Base-by-base conservation (phyloP, 2,888 invertebrate genomes). In the Ectemnius cavifrons region DNA sequence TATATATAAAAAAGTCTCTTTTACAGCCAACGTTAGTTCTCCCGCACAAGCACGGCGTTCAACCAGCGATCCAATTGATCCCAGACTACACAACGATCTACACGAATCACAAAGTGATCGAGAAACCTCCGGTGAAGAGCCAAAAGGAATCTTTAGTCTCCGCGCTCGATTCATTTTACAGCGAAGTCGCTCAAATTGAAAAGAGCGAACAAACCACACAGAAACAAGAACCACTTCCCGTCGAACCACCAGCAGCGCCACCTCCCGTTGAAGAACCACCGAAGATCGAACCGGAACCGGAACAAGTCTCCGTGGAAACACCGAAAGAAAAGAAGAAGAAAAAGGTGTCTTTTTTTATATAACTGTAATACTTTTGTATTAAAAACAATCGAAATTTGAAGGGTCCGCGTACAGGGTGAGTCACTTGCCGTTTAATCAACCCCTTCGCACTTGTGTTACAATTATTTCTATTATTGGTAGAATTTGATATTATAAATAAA, bases 151-250 rank as follows among this genome's bases (percentile, higher is more conserved):
- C 90, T 13, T 84, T 93, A 13, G 91, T 89, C n/a, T 91, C 92
- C 0, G 93, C 92, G 14, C 87, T 94, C 66, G 92, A 93, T 87
- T 93, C 93, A 2, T 94, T 94, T 88, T 94, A 94, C 87, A 93
- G 92, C 4, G 94, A 94, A 81, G 92, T 94, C 46, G 94, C 93
- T 2, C 91, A 92, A 0, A 90, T 93, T 62, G 93, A 93, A 78
- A 91, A 79, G 37, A 61, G 73, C 2, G 81, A 80, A 13, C 73
- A 63, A n/a, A 23, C 23, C 0, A 49, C 62, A 16, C 81, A 73
- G 11, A 73, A 68, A 18, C 81, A 70, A 13, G 81, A 78, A 13
- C 2, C 27, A 8, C 8, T 27, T 0, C 18, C 47, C 4, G 80
- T 78, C 46, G 56, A 52, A 1, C 8, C 57, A 0, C n/a, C 78